Evolutionary conservation across 2,113 vertebrate genomes (phyloP).

Genomic region (Stegastes partitus): DNA sequence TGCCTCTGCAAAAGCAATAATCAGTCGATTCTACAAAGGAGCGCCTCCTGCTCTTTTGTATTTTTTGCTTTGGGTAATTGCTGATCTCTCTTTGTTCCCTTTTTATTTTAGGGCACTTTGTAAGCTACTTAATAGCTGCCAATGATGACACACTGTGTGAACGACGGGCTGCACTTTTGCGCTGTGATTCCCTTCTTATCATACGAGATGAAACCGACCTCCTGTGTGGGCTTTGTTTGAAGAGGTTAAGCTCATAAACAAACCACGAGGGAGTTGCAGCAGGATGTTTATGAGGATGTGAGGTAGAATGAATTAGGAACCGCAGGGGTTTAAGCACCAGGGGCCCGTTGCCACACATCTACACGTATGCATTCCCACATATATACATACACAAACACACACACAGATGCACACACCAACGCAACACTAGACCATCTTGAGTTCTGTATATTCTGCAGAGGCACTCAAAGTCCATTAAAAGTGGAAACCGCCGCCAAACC

Average conservation of each 20-base stretch:
- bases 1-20: conserved; percentile 5
- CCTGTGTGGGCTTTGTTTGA: conserved; percentile 79
- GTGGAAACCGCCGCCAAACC: conserved; percentile 6
- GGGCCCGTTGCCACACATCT: conserved; percentile 7
- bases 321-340: conserved; percentile 49
- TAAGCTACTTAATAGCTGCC: conserved; percentile 27
- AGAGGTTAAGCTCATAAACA: conserved; percentile 72
- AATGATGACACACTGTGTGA: conserved; percentile 8
- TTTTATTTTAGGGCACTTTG: conserved; percentile 22
- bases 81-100: conserved; percentile 11
- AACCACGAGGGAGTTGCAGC: conserved; percentile 66
- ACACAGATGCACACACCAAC: conserved; percentile 1
- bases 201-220: conserved; percentile 51
- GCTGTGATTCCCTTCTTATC: conserved; percentile 23
- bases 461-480: conserved; percentile 30
- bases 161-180: conserved; percentile 1
- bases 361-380: not conserved
- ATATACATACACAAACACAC: not conserved
- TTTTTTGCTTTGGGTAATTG: not conserved
- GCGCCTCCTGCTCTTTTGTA: not conserved
- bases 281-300: conserved; percentile 80
- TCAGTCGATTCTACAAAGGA: not conserved
- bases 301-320: conserved; percentile 73
- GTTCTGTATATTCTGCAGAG: conserved; percentile 17
- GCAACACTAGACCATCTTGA: conserved; percentile 2